Evolutionary conservation across 1,140 invertebrate species (phyloP), one percentile per base, ranked within the genome.

Genomic region (Argopecten irradians): DNA sequence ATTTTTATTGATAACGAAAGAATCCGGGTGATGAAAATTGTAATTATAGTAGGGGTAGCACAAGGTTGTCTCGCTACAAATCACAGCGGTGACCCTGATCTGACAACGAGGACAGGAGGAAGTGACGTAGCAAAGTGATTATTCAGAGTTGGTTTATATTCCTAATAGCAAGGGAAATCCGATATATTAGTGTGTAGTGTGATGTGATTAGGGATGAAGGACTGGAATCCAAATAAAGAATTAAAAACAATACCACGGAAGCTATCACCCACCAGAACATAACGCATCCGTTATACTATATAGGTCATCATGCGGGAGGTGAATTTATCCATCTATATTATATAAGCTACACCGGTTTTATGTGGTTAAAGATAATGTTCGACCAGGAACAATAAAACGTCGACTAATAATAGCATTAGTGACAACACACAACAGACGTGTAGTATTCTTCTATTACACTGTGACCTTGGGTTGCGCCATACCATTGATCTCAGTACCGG

Each of bases 11-110:
- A 71, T 71, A 71, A 71, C 28, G 55, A 71, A 71, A 71, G 55
- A 71, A 71, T 71, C 55, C 55, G 55, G 55, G 55, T 71, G 55
- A 71, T 71, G 55, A 71, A 71, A 71, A 71, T 71, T 71, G 55
- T 71, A 71, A 71, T 71, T 28, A 71, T 71, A 71, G 55, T 71
- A 16, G 22, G 22, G 14, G 22, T 28, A 28, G n/a, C 55, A 71
- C 55, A 71, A 71, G 55, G 55, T 71, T 71, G 28, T n/a, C n/a
- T 16, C 55, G 55, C 55, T 71, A 71, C 55, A 28, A 71, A 71
- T 71, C 55, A 71, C 28, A 71, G 22, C 55, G 28, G 5, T 71
- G 55, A 71, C 55, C 55, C 55, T 71, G 55, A 71, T 71, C 55
- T 71, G 55, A 71, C 55, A 71, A 71, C 55, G 22, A 71, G 55